These are phyloP conservation scores for Orchesella cincta DNA, from an alignment of 1,140 invertebrate species.

Conservation along the genomic window DNA sequence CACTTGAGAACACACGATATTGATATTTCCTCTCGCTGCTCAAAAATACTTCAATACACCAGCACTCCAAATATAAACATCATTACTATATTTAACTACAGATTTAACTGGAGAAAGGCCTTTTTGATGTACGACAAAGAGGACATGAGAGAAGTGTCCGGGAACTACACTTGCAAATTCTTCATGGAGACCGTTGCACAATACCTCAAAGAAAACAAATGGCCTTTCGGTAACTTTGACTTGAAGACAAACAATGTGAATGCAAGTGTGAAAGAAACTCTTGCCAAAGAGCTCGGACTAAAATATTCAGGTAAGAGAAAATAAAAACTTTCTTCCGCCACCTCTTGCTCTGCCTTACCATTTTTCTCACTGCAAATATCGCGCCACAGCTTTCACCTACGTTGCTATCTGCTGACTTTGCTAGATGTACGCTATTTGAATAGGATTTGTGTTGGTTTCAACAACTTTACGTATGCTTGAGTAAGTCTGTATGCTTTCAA, in stretches of 20 bases:
- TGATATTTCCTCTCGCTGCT: too few relatives aligned
- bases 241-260: slow-evolving; percentile 58
- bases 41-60: too few relatives aligned
- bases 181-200: slow-evolving; percentile 70
- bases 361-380: too few relatives aligned
- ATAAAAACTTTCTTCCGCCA: slow-evolving; percentile 22
- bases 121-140: slow-evolving; percentile 71
- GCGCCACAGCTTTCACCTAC: too few relatives aligned
- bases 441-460: too few relatives aligned
- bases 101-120: slow-evolving; percentile 69
- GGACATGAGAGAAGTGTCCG: slow-evolving; percentile 66
- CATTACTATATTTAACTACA: slow-evolving; percentile 57
- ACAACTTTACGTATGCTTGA: too few relatives aligned
- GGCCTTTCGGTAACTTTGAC: slow-evolving; percentile 60
- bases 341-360: too few relatives aligned
- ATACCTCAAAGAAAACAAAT: slow-evolving; percentile 62
- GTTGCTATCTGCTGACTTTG: too few relatives aligned
- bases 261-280: slow-evolving; percentile 61
- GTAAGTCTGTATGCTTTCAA: too few relatives aligned
- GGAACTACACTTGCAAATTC: slow-evolving; percentile 67
- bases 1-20: too few relatives aligned
- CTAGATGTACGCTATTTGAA: too few relatives aligned
- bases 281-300: slow-evolving; percentile 58
- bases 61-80: too few relatives aligned
- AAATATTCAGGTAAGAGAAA: slow-evolving; percentile 54